Base-by-base conservation (phyloP, 2,797 vertebrate genomes). In the Sebastes cheni region DNA sequence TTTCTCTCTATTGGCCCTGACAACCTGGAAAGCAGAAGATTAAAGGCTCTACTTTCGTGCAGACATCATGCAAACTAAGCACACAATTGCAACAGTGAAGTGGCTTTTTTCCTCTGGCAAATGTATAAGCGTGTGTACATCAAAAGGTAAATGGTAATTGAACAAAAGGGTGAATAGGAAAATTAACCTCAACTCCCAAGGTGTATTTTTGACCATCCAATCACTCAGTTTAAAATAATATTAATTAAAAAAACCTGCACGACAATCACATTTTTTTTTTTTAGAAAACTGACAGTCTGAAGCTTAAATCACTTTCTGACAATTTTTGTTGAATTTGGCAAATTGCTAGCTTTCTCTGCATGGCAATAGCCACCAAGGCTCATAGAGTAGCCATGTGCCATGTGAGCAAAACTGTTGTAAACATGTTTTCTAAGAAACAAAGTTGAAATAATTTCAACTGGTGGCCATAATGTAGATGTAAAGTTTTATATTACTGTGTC, bases 1-100 rank as follows among this genome's bases (percentile, higher is more conserved):
- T 91, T 85, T 85, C 76, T 91, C 75, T 84, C 23, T 65, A 76
- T 88, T 82, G 68, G 64, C 52, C 77, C 65, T 78, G 79, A 75
- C 76, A 89, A 77, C 54, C 52, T 72, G 27, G 67, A 74, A 39
- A 67, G 32, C 61, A 27, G 59, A 87, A 68, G 84, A 89, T 67
- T 67, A 87, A 89, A 72, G 22, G 42, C 32, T 77, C 59, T 62
- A 29, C 42, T 65, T 69, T 71, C 2, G 8, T 69, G 56, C 22
- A 65, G 67, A 72, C 6, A 75, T 34, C 58, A 78, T 32, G 52
- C 18, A 85, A 54, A 56, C 55, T 56, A 13, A 73, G 56, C 22
- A 75, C 29, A 83, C 14, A 4, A 74, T 58, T 79, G 61, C 34
- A 30, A 34, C 22, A 55, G 46, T 18, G 18, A 78, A 67, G 22